phyloP scores from a whole-genome alignment of 2,113 vertebrate species.

The Pristiophorus japonicus region DNA sequence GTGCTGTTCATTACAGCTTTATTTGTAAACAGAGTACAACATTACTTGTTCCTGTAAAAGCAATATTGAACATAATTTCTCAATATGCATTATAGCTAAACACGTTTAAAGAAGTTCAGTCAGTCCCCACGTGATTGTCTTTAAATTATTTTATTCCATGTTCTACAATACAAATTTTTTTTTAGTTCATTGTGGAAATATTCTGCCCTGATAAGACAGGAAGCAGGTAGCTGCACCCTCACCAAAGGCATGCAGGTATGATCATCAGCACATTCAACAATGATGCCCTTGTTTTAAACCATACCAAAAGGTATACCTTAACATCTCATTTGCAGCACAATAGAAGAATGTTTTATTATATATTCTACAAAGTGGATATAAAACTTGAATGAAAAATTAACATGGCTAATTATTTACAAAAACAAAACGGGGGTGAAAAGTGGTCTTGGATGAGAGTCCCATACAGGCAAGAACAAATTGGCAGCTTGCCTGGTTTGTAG shows the following conservation, averaged over 20 bases:
- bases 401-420: slow-evolving; percentile 61
- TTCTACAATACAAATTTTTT: slow-evolving; percentile 45
- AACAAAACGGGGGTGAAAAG: neutral
- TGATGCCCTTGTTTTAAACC: slow-evolving; percentile 15
- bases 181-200: slow-evolving; percentile 23
- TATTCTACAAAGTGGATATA: slow-evolving; percentile 44
- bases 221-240: slow-evolving; percentile 6
- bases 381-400: slow-evolving; percentile 69
- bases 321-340: slow-evolving; percentile 22
- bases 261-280: slow-evolving; percentile 29
- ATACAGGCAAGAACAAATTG: neutral
- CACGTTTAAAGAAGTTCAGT: neutral
- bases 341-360: slow-evolving; percentile 18
- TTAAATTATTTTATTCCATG: slow-evolving; percentile 51
- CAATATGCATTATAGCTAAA: neutral
- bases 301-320: slow-evolving; percentile 31
- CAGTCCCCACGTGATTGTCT: slow-evolving; percentile 40
- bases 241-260: slow-evolving; percentile 30
- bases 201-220: slow-evolving; percentile 32
- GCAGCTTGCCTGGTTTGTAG: neutral
- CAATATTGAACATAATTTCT: neutral
- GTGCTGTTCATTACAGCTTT: neutral
- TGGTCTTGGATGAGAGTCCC: neutral
- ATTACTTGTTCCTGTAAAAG: no score
- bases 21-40: neutral